Conservation (phyloP, 1,140 invertebrate species). For the Drosophila watanabei region DNA sequence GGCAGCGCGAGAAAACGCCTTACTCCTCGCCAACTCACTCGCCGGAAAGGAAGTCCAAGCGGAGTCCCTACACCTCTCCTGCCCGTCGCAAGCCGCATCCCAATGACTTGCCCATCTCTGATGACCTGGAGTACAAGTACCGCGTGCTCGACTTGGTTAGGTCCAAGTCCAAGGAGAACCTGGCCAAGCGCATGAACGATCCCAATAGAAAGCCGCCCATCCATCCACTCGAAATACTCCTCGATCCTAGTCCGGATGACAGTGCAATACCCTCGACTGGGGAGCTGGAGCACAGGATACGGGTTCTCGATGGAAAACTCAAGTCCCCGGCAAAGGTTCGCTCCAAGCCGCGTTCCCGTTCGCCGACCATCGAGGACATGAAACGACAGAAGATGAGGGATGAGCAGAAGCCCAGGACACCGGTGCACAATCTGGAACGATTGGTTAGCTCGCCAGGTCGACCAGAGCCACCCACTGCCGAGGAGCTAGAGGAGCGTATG, state of each 20-base stretch:
- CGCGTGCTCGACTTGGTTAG: constrained; percentile 70
- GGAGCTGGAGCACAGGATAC: constrained; percentile 76
- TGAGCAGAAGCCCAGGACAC: constrained; percentile 60
- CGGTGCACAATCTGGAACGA: constrained; percentile 67
- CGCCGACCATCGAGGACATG: constrained; percentile 73
- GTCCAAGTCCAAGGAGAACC: constrained; percentile 76
- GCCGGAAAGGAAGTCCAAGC: constrained; percentile 12
- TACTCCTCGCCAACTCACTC: constrained; percentile 60
- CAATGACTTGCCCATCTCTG: constrained; percentile 62
- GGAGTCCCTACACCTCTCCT: constrained; percentile 64
- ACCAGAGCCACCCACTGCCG: constrained; percentile 74
- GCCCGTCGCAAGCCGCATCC: constrained; percentile 52
- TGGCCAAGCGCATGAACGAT: constrained; percentile 60
- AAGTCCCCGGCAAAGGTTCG: constrained; percentile 46
- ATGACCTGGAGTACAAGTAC: constrained; percentile 79
- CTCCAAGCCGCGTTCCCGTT: constrained; percentile 66
- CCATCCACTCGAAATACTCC: constrained; percentile 79
- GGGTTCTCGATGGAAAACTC: constrained; percentile 68
- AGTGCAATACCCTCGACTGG: constrained; percentile 76
- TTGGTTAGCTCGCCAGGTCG: constrained; percentile 58
- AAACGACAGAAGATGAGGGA: constrained; percentile 67
- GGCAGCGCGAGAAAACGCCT: constrained; percentile 46
- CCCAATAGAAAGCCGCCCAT: constrained; percentile 70
- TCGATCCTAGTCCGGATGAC: constrained; percentile 74
- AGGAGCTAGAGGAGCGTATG: constrained; percentile 73